Base-by-base conservation (phyloP, 2,888 invertebrate species). In the Agriotes lineatus region DNA sequence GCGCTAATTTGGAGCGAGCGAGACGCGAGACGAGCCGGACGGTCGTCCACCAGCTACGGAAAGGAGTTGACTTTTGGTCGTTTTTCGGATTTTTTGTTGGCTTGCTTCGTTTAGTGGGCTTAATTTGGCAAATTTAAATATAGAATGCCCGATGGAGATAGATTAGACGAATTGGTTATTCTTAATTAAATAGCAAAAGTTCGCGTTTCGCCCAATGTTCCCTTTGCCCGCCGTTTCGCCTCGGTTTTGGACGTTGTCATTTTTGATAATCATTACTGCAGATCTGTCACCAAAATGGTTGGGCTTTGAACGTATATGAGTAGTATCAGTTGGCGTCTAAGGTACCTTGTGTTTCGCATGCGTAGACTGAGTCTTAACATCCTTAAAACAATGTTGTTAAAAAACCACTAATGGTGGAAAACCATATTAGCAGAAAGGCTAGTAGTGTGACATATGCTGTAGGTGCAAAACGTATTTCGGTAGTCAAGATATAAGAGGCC, bases 61-160 rank as follows among this genome's bases (percentile, higher is more conserved):
- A 60, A 25, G 52, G 68, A 64, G 44, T 39, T 9, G 19, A 39
- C 19, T 56, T 56, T 57, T 39, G 16, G 56, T 39, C 18, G 37
- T 56, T 61, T 68, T 72, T 69, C 68, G 69, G 67, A 57, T 56
- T 56, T 56, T 56, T 56, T 56, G 37, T 56, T 33, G 14, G 63
- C 70, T 71, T 68, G 60, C 69, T 75, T 76, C 73, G 74, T 74
- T 74, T 69, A 61, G 69, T 67, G 73, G 56, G 63, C 67, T 76
- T 72, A 73, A 74, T 71, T 77, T 76, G 71, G 75, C 72, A 72
- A 73, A 72, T 74, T 71, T 70, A 73, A 73, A 73, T 73, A 67
- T 60, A 63, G 64, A 69, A 67, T 70, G 65, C 64, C 71, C 71
- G 72, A 74, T 70, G 61, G 45, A 74, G 71, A 74, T 67, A 69